Evolutionary conservation across 53 echinoderm and acorn worm genomes (phyloP), one percentile per base, ranked within the genome.

Genomic region (Stichopus horrens): DNA sequence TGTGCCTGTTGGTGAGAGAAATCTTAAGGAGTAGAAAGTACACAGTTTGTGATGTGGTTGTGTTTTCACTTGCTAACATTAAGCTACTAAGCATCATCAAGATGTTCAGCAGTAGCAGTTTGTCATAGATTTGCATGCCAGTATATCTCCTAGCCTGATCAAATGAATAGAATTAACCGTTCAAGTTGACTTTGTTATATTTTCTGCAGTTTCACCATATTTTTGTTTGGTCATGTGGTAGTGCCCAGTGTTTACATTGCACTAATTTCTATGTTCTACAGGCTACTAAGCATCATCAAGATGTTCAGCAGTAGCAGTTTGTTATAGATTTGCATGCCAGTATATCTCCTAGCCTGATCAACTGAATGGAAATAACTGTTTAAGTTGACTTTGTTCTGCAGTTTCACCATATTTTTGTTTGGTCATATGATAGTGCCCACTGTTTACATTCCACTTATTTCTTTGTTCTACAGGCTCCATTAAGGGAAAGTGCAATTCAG

Each of bases 401-500:
- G 66, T 65, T 65, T 65, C 66, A 67, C 11, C 68, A 67, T n/a
- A 67, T 67, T 67, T 67, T 3, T n/a, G n/a, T 67, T 11, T 67
- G 68, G 68, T 11, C n/a, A 14, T 67, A 4, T n/a, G 11, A n/a
- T 52, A 51, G 5, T 5, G 19, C 21, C 1, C 10, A 1, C 77
- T 11, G 22, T 76, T n/a, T 21, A 10, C 51, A 37, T 20, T 21
- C 1, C 1, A 18, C 57, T 57, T 5, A 56, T 84, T 37, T 37
- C 37, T 37, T 0, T 37, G 37, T 37, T 14, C 66, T 5, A 37
- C 60, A 86, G 90, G 90, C 83, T 74, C 83, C 86, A 5, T 73
- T 86, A 8, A 81, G 86, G 51, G 73, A 90, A 2, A 82, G 90
- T 56, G 86, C 85, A 56, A 75, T 86, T 9, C 83, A 90, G 76